A percentile compares a stretch with the other conserved stretches of the same genome.
Evolutionary conservation across 1,140 invertebrate genomes (phyloP).

Genomic region (Euglossa dilemma): DNA sequence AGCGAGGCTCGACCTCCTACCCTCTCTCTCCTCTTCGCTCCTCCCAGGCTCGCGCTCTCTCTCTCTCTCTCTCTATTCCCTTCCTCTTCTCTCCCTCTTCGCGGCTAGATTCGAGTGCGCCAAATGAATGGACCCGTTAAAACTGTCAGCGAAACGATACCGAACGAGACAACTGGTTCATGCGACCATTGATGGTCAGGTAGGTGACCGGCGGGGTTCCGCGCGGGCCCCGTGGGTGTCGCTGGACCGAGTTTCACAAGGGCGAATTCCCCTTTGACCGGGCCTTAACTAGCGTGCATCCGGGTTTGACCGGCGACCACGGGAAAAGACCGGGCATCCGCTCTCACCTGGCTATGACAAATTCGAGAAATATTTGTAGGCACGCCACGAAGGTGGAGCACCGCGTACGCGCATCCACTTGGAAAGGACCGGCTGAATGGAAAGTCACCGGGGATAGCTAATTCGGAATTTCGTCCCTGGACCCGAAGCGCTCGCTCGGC

Average conservation of each 20-base stretch:
- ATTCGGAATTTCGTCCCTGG: constrained; percentile 62
- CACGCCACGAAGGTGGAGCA: constrained; percentile 33
- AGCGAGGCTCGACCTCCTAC: not conserved
- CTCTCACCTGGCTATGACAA: constrained; percentile 70
- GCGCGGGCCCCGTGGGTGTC: constrained; percentile 26
- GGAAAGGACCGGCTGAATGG: constrained; percentile 49
- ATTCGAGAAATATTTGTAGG: constrained; percentile 57
- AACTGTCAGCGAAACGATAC: constrained; percentile 43
- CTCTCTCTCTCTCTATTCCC: not conserved
- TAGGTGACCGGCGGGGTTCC: constrained; percentile 48
- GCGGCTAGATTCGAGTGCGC: constrained; percentile 9
- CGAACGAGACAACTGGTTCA: constrained; percentile 53
- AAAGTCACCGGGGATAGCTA: constrained; percentile 64
- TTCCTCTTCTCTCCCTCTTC: not conserved
- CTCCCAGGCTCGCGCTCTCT: not conserved
- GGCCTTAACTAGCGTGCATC: constrained; percentile 66
- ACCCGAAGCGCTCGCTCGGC: not conserved
- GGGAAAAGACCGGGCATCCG: constrained; percentile 7
- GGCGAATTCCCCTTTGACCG: constrained; percentile 59
- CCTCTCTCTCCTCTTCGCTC: too few relatives aligned
- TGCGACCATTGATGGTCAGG: constrained; percentile 58
- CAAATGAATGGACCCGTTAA: constrained; percentile 41
- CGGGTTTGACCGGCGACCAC: constrained; percentile 37
- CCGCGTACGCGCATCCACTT: constrained; percentile 20
- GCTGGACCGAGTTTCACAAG: constrained; percentile 51